Percentiles rank a stretch among this genome's conserved stretches.
Evolutionary conservation across 1,140 invertebrate species (phyloP).

Genomic region (Yoshiicerus persimilis): DNA sequence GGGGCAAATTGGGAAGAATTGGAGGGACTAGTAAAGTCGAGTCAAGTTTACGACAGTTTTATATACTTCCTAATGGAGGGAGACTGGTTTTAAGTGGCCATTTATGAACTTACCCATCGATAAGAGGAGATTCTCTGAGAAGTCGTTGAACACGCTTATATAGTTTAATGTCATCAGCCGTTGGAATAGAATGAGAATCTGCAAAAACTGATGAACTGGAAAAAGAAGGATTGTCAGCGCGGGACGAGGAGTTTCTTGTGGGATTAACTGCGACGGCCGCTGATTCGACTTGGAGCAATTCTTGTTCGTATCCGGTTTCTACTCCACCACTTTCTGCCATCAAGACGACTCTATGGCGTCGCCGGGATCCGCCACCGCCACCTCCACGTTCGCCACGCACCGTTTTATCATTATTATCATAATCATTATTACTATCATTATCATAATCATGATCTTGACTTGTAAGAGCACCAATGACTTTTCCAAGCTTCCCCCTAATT

Average conservation of each 20-base stretch:
- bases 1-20: slow-evolving; percentile 18
- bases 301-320: not conserved
- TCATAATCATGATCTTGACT: not conserved
- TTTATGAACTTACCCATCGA: slow-evolving; percentile 42
- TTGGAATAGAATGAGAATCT: slow-evolving; percentile 2
- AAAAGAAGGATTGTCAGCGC: not conserved
- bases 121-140: slow-evolving; percentile 37
- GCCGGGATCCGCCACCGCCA: not conserved
- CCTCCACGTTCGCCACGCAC: not conserved
- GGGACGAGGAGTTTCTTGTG: not conserved
- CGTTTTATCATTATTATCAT: not conserved
- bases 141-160: slow-evolving; percentile 30
- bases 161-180: slow-evolving; percentile 37
- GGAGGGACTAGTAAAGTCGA: not conserved
- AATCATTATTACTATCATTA: not conserved
- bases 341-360: not conserved
- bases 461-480: not conserved
- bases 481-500: not conserved
- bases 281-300: not conserved
- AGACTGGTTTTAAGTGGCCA: not conserved
- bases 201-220: slow-evolving; percentile 18
- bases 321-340: not conserved
- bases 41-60: not conserved
- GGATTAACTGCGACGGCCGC: slow-evolving; percentile 7
- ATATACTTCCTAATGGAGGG: not conserved